Evolutionary conservation across 2,113 vertebrate species (phyloP).

Genomic region (Cinclus cinclus): DNA sequence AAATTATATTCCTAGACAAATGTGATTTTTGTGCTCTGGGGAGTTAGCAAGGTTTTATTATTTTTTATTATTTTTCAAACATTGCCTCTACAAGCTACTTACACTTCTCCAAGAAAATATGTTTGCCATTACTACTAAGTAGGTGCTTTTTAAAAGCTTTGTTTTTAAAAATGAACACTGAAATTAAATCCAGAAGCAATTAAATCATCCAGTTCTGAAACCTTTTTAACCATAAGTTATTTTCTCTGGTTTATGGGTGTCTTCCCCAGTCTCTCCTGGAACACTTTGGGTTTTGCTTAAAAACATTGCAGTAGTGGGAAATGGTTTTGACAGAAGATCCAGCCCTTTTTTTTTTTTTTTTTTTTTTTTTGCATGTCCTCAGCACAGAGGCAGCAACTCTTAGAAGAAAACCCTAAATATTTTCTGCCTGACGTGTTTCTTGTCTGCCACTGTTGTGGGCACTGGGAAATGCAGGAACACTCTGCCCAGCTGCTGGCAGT

Average conservation of each 20-base stretch:
- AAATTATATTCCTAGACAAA: not conserved
- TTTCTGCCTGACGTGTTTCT: not conserved
- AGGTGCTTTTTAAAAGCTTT: not conserved
- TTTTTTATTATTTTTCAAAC: not conserved
- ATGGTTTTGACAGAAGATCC: not conserved
- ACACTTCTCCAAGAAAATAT: not conserved
- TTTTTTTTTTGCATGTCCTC: not conserved
- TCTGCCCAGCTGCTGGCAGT: not conserved
- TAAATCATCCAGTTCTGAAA: not conserved
- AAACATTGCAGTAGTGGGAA: not conserved
- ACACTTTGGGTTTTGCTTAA: not conserved
- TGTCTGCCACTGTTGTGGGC: not conserved
- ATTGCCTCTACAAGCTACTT: not conserved
- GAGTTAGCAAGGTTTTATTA: not conserved
- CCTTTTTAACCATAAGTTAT: not conserved
- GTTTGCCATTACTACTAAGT: not conserved
- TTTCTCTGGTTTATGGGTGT: not conserved
- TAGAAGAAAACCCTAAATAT: slow-evolving; percentile 4
- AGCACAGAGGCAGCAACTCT: not conserved
- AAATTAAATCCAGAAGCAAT: not conserved
- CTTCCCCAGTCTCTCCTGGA: not conserved
- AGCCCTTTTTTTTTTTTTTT: not conserved
- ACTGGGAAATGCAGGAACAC: not conserved
- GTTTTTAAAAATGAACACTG: not conserved
- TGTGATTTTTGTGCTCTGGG: not conserved